Evolutionary conservation across 1,140 invertebrate genomes (phyloP).

Genomic region (Phymorhynchus buccinoides): DNA sequence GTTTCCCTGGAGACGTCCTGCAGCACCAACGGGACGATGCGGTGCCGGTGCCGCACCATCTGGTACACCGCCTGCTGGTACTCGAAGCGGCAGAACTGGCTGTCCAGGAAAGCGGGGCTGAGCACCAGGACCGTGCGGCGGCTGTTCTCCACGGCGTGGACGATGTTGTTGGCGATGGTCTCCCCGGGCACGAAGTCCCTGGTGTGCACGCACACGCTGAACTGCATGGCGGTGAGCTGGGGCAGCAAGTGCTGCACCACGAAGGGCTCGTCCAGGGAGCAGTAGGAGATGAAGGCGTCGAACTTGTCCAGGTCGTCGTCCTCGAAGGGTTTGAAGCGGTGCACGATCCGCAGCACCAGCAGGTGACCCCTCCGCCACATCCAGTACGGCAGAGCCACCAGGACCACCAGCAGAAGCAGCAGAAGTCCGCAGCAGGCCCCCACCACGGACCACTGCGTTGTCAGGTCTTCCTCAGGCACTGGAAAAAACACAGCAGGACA

Average conservation of each 20-base stretch:
- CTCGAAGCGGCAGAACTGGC: slow-evolving; percentile 68
- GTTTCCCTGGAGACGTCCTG: slow-evolving; percentile 57
- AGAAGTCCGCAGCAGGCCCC: slow-evolving; percentile 23
- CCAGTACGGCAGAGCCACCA: slow-evolving; percentile 41
- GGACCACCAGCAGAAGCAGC: slow-evolving; percentile 30
- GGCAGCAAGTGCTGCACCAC: slow-evolving; percentile 63
- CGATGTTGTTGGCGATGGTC: slow-evolving; percentile 70
- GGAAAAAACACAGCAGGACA: not conserved
- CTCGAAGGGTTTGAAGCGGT: slow-evolving; percentile 44
- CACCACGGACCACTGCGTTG: slow-evolving; percentile 38
- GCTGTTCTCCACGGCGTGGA: slow-evolving; percentile 65
- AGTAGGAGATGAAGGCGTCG: slow-evolving; percentile 69
- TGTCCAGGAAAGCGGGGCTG: slow-evolving; percentile 60
- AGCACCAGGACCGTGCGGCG: slow-evolving; percentile 65
- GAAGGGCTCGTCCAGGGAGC: slow-evolving; percentile 58
- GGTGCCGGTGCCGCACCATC: slow-evolving; percentile 67
- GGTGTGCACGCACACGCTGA: slow-evolving; percentile 67
- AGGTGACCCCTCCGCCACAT: slow-evolving; percentile 39
- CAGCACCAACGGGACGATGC: slow-evolving; percentile 66
- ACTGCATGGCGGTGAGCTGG: slow-evolving; percentile 59
- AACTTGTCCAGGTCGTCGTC: slow-evolving; percentile 60
- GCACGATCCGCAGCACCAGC: slow-evolving; percentile 42
- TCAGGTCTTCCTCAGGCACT: not conserved
- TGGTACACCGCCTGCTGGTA: slow-evolving; percentile 69
- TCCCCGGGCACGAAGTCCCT: slow-evolving; percentile 67